These are phyloP conservation scores for Apotomis capreana DNA, from an alignment of 2,888 invertebrate species.

Conservation along the genomic window DNA sequence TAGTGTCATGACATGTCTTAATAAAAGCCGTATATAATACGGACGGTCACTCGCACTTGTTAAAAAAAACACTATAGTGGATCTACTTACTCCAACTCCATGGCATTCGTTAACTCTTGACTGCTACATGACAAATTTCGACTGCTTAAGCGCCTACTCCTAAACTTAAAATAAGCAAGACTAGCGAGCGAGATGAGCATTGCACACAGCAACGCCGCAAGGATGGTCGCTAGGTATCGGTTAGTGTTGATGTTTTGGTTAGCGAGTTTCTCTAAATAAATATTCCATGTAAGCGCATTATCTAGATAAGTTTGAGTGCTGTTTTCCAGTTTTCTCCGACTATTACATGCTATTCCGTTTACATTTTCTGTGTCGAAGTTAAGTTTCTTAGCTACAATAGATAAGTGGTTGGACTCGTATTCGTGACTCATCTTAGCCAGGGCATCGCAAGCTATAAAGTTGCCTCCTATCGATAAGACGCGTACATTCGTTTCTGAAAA, in stretches of 20 bases:
- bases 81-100: slow-evolving; percentile 30
- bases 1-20: no score
- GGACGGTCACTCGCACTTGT: neutral
- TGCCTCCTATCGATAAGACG: slow-evolving; percentile 27
- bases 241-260: slow-evolving; percentile 13
- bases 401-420: neutral
- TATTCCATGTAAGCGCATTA: slow-evolving; percentile 7
- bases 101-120: slow-evolving; percentile 29
- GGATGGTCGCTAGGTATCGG: slow-evolving; percentile 15
- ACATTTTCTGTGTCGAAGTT: slow-evolving; percentile 26
- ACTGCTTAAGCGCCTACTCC: neutral
- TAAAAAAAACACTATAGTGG: no score
- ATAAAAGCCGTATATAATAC: neutral
- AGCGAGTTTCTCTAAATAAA: slow-evolving; percentile 20
- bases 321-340: slow-evolving; percentile 6
- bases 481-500: neutral
- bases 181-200: slow-evolving; percentile 3
- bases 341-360: slow-evolving; percentile 30
- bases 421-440: neutral
- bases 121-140: slow-evolving; percentile 13
- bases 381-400: neutral
- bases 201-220: slow-evolving; percentile 3
- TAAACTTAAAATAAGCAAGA: slow-evolving; percentile 29
- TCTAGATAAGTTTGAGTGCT: neutral
- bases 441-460: slow-evolving; percentile 19